Conservation (phyloP, 2,797 vertebrate species). For the Corythornis leucogaster region DNA sequence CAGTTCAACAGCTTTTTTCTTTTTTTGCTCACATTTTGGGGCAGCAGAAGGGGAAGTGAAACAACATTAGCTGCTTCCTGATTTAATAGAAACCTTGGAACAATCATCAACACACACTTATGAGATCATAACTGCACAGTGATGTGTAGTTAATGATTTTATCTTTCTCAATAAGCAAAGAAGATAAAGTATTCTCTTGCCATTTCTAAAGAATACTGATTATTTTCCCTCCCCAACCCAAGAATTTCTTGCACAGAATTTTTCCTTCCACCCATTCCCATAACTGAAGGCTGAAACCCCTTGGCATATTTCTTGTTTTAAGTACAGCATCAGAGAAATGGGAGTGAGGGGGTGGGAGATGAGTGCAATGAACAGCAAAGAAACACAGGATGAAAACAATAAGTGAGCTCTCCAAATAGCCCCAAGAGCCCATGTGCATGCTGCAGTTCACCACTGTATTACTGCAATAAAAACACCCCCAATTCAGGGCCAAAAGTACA, state of each 20-base stretch:
- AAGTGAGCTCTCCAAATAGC: constrained; percentile 23
- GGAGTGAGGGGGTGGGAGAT: not conserved
- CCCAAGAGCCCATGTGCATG: not conserved
- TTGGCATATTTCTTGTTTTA: not conserved
- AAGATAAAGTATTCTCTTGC: not conserved
- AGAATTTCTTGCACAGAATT: not conserved
- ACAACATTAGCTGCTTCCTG: constrained; percentile 27
- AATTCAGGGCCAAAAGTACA: not conserved
- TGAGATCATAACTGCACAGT: not conserved
- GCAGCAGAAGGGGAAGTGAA: constrained; percentile 21
- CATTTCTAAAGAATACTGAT: not conserved
- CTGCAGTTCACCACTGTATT: not conserved
- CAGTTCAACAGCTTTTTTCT: not conserved
- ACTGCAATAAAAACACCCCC: not conserved
- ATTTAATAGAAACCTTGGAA: constrained; percentile 31
- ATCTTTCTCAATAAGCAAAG: not conserved
- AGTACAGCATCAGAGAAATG: not conserved
- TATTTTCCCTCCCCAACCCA: not conserved
- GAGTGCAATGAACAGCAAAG: not conserved
- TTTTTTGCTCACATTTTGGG: not conserved
- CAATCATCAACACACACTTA: not conserved
- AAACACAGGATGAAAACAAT: not conserved
- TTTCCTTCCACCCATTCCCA: not conserved
- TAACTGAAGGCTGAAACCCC: not conserved
- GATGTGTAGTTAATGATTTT: not conserved